Conservation (phyloP, 2,113 vertebrate species). For the Platichthys stellatus region DNA sequence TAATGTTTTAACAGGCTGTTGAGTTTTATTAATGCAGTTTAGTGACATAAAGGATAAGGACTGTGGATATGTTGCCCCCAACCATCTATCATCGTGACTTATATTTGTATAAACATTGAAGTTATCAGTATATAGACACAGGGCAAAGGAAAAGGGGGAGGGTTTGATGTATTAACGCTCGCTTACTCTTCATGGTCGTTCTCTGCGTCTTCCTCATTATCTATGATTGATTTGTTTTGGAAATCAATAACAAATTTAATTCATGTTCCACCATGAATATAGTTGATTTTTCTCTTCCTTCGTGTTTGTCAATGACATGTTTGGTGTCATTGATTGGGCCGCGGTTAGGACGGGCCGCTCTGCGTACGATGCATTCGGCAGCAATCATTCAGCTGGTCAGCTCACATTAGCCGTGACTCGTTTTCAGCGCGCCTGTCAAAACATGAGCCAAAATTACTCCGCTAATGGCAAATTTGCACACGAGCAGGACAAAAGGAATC, state of each 20-base stretch:
- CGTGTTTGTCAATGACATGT: constrained; percentile 6
- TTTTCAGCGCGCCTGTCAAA: constrained; percentile 47
- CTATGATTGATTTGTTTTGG: constrained; percentile 13
- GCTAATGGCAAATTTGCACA: constrained; percentile 31
- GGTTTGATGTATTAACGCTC: constrained; percentile 16
- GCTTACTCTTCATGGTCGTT: neutral
- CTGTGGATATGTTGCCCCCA: constrained; percentile 1
- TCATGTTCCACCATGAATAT: constrained; percentile 15
- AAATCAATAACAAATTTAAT: constrained; percentile 16
- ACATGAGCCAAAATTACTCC: constrained; percentile 30
- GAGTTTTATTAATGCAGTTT: neutral
- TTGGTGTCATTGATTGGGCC: constrained; percentile 23
- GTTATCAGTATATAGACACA: constrained; percentile 13
- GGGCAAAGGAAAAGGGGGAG: constrained; percentile 15
- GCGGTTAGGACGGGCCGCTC: neutral
- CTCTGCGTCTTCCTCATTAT: neutral
- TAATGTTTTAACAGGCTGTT: constrained; percentile 11
- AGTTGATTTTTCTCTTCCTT: neutral
- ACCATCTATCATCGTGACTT: constrained; percentile 3
- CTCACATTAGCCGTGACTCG: constrained; percentile 11
- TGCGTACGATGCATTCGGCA: neutral
- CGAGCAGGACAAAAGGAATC: constrained; percentile 35
- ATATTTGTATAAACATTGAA: constrained; percentile 14
- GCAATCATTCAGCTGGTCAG: neutral
- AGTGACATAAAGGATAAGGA: constrained; percentile 9